These are phyloP conservation scores for Microctenopoma stevenorrisi DNA, from an alignment of 2,797 vertebrate species.

Conservation along the genomic window DNA sequence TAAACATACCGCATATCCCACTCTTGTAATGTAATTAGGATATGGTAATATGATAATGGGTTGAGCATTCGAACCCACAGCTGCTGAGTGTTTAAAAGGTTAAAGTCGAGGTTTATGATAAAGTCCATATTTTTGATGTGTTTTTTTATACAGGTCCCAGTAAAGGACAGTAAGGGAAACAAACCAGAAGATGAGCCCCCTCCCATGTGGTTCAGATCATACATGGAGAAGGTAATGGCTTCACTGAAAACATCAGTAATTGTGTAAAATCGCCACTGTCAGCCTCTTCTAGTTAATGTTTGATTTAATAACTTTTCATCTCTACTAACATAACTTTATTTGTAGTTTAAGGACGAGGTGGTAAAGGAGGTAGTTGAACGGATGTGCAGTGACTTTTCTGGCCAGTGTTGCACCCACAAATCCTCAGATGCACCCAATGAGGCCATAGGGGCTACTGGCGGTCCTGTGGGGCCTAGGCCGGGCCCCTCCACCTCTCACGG, in stretches of 20 bases:
- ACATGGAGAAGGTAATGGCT: constrained; percentile 90
- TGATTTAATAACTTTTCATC: neutral
- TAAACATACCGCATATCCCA: no score
- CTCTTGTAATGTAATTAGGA: no score
- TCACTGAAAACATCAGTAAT: neutral
- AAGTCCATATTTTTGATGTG: neutral
- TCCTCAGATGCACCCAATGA: constrained; percentile 76
- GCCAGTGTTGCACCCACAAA: constrained; percentile 88
- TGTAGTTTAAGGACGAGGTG: constrained; percentile 95
- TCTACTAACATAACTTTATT: neutral
- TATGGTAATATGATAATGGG: no score
- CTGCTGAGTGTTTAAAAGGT: no score
- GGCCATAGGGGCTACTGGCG: constrained; percentile 63
- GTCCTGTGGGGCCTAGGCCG: constrained; percentile 57
- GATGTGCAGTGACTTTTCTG: constrained; percentile 92
- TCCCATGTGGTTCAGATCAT: constrained; percentile 95
- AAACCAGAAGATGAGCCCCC: constrained; percentile 86
- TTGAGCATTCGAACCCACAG: no score
- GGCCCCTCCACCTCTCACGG: constrained; percentile 72
- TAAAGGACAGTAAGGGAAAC: constrained; percentile 81
- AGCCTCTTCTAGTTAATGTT: neutral
- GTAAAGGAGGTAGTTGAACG: constrained; percentile 95
- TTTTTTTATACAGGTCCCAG: constrained; percentile 65
- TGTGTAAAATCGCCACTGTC: neutral
- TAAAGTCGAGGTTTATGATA: neutral